These are phyloP conservation scores for Pipistrellus nathusii DNA, from an alignment of 2,797 vertebrate genomes.

Conservation along the genomic window DNA sequence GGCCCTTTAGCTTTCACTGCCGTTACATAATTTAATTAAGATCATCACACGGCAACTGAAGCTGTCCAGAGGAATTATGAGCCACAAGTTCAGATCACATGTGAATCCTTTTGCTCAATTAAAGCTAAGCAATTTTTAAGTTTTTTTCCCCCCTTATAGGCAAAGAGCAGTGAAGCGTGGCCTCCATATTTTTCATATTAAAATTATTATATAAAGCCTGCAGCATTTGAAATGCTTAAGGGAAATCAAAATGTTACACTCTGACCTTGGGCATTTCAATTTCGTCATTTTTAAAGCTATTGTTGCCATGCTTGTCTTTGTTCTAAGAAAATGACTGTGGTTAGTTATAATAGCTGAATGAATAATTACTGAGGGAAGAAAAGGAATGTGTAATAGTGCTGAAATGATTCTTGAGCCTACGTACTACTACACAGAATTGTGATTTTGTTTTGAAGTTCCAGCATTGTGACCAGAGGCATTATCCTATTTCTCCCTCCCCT, in stretches of 20 bases:
- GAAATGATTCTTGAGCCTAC: constrained; percentile 57
- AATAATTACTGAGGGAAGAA: constrained; percentile 75
- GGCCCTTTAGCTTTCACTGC: constrained; percentile 77
- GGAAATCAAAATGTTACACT: constrained; percentile 84
- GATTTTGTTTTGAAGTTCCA: constrained; percentile 68
- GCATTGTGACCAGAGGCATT: not conserved
- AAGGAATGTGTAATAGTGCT: constrained; percentile 66
- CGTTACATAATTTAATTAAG: constrained; percentile 86
- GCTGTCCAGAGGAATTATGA: constrained; percentile 85
- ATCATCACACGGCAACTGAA: constrained; percentile 81
- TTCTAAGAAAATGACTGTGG: constrained; percentile 83
- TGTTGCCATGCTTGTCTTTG: constrained; percentile 81
- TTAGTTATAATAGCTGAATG: constrained; percentile 83
- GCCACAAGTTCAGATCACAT: constrained; percentile 81
- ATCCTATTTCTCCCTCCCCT: not conserved
- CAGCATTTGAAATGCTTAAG: constrained; percentile 82
- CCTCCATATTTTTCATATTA: constrained; percentile 81
- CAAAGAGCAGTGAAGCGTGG: constrained; percentile 78
- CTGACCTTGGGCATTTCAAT: constrained; percentile 81
- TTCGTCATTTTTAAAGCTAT: constrained; percentile 84
- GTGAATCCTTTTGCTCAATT: constrained; percentile 87
- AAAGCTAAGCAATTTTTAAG: constrained; percentile 83
- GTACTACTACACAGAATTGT: constrained; percentile 53
- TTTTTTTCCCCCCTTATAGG: constrained; percentile 58
- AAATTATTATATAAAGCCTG: constrained; percentile 85